These are phyloP conservation scores for Cotesia chilonis DNA, from an alignment of 1,140 invertebrate species.

Conservation along the genomic window DNA sequence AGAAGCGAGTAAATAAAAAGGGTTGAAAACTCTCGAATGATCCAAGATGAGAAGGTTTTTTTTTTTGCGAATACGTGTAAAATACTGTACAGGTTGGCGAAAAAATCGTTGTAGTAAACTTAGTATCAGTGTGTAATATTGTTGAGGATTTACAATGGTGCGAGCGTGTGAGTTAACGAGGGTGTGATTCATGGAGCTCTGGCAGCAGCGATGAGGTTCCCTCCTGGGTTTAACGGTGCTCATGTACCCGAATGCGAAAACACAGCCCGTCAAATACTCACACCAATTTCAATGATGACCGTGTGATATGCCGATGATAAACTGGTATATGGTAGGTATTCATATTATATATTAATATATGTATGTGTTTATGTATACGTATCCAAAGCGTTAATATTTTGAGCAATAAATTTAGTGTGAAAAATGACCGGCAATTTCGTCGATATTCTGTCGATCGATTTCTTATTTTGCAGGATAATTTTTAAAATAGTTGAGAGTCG, in stretches of 20 bases:
- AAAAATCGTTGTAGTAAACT: not conserved
- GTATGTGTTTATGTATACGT: not conserved
- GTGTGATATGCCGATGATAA: constrained; percentile 19
- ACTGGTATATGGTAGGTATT: not conserved
- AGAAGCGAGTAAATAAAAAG: no score
- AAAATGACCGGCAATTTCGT: no score
- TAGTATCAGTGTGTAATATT: constrained; percentile 9
- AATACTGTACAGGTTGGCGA: not conserved
- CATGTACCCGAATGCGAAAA: constrained; percentile 49
- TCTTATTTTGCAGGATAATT: not conserved
- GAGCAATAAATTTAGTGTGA: constrained; percentile 2
- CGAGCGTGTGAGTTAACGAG: constrained; percentile 57
- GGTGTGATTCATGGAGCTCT: constrained; percentile 60
- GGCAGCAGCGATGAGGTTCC: constrained; percentile 42
- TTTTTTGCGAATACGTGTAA: constrained; percentile 10
- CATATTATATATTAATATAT: no score
- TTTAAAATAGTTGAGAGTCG: constrained; percentile 37
- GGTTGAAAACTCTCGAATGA: no score
- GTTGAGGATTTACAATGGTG: constrained; percentile 19
- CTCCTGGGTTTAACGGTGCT: constrained; percentile 47
- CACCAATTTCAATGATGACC: constrained; percentile 31
- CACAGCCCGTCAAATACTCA: constrained; percentile 34
- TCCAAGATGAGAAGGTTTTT: not conserved
- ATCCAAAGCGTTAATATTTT: not conserved
- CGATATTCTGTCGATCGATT: not conserved